These are phyloP conservation scores for Hirtodrosophila confusa DNA, from an alignment of 2,888 invertebrate genomes.

Conservation along the genomic window DNA sequence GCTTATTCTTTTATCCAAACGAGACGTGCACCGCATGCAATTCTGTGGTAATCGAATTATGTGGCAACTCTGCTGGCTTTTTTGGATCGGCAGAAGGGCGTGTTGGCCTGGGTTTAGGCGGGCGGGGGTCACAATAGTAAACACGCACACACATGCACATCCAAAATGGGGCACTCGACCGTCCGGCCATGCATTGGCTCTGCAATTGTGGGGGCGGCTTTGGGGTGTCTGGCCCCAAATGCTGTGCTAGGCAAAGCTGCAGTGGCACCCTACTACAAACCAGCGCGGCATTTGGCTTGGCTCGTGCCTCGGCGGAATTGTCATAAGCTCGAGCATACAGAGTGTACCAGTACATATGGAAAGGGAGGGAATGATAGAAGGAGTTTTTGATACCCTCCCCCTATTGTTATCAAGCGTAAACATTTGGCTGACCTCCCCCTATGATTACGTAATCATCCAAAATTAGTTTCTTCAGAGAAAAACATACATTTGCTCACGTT, in stretches of 20 bases:
- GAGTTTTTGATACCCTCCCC: no score
- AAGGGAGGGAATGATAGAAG: no score
- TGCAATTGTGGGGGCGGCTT: slow-evolving; percentile 19
- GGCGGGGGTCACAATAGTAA: no score
- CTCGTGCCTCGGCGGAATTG: no score
- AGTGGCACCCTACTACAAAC: slow-evolving; percentile 11
- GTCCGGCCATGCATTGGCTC: slow-evolving; percentile 32
- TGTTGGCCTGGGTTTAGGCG: no score
- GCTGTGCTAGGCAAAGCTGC: slow-evolving; percentile 14
- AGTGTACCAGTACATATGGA: no score
- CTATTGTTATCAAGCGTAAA: no score
- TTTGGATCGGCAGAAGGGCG: background rate
- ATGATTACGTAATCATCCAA: no score
- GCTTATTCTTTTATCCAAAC: slow-evolving; percentile 40
- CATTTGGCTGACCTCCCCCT: no score
- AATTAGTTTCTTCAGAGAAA: no score
- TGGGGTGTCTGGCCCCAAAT: slow-evolving; percentile 10
- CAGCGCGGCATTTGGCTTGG: background rate
- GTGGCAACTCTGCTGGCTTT: slow-evolving; percentile 56
- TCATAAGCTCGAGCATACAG: no score
- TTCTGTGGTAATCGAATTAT: slow-evolving; percentile 74
- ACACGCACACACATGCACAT: slow-evolving; percentile 7
- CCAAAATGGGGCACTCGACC: slow-evolving; percentile 24
- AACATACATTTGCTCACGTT: no score
- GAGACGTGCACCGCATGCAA: slow-evolving; percentile 55